Evolutionary conservation across 2,888 invertebrate genomes (phyloP).

Genomic region (Carterocephalus palaemon): DNA sequence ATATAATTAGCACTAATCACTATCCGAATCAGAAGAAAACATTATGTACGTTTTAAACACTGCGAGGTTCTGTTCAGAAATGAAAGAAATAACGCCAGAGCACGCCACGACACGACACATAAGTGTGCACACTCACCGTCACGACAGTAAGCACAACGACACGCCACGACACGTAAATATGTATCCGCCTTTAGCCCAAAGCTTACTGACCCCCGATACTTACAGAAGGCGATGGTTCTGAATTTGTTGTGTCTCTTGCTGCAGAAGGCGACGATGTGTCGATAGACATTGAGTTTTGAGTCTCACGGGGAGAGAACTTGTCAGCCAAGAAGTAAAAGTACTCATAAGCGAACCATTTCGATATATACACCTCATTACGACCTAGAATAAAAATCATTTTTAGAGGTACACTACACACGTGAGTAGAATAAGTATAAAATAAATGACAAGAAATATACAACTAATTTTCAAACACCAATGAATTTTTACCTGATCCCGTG

Average conservation of each 20-base stretch:
- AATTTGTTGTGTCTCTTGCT: constrained; percentile 26
- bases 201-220: too few relatives aligned
- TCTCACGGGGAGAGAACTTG: constrained; percentile 28
- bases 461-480: constrained; percentile 26
- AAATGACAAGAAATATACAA: constrained; percentile 17
- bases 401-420: constrained; percentile 20
- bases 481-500: constrained; percentile 27
- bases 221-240: constrained; percentile 25
- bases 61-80: too few relatives aligned
- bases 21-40: too few relatives aligned
- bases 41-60: too few relatives aligned
- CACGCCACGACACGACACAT: constrained; percentile 13
- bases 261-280: constrained; percentile 27
- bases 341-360: constrained; percentile 29
- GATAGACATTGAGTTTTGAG: constrained; percentile 27
- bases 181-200: constrained; percentile 2
- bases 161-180: constrained; percentile 7
- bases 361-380: constrained; percentile 27
- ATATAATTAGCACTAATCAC: background rate
- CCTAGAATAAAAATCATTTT: constrained; percentile 14
- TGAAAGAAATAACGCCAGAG: constrained; percentile 16
- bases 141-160: constrained; percentile 13
- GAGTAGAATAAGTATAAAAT: constrained; percentile 19
- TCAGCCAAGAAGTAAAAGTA: constrained; percentile 28
- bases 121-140: constrained; percentile 12